Conservation (phyloP, 2,797 vertebrate species). For the Typhlichthys subterraneus region DNA sequence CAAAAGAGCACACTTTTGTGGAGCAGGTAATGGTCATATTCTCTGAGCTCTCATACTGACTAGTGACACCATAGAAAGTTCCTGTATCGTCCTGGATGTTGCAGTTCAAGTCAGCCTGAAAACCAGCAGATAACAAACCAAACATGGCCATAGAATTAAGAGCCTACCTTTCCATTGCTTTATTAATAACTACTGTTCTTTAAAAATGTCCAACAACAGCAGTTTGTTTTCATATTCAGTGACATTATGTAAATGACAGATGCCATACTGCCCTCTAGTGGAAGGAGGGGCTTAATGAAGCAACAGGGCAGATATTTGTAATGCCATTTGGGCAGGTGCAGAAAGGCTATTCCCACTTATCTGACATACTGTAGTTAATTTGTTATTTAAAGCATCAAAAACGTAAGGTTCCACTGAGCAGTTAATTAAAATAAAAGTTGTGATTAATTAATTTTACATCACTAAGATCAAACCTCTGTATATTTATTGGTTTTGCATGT, state of each 20-base stretch:
- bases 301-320: background rate
- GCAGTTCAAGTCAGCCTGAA: slow-evolving; percentile 95
- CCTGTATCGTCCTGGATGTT: slow-evolving; percentile 95
- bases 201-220: no score
- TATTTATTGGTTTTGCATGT: slow-evolving; percentile 11
- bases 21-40: slow-evolving; percentile 99
- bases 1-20: slow-evolving; percentile 99
- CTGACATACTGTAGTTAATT: background rate
- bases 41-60: slow-evolving; percentile 97
- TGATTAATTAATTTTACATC: no score
- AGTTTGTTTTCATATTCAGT: background rate
- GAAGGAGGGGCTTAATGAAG: background rate
- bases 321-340: background rate
- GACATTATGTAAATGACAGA: background rate
- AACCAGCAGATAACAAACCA: slow-evolving; percentile 4
- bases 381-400: background rate
- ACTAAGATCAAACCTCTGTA: background rate
- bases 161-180: background rate
- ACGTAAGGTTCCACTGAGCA: background rate
- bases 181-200: no score
- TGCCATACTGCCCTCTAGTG: slow-evolving; percentile 36
- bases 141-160: background rate
- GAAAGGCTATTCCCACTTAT: background rate
- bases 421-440: no score
- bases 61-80: slow-evolving; percentile 95